Evolutionary conservation across 2,113 vertebrate species (phyloP).

Genomic region (Condylura cristata): DNA sequence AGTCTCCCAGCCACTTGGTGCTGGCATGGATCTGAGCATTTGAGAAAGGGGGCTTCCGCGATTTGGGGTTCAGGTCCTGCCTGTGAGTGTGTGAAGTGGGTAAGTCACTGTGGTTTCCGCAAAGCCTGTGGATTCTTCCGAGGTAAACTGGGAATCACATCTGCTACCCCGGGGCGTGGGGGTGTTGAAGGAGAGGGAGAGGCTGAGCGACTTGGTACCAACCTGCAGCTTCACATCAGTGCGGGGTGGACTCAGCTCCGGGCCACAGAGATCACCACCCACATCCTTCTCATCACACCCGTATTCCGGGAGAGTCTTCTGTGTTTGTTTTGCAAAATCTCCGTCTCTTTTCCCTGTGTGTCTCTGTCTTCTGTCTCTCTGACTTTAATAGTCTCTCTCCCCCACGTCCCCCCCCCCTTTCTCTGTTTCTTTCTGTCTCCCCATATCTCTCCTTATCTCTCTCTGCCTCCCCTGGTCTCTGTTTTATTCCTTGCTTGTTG

Average conservation of each 20-base stretch:
- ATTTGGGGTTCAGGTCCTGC: background rate
- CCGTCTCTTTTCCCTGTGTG: too few species aligned
- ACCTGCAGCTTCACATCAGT: rapidly evolving
- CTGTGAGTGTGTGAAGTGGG: background rate
- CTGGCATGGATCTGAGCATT: background rate
- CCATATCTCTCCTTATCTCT: too few species aligned
- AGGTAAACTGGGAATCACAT: background rate
- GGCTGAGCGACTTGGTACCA: background rate
- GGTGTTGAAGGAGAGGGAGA: background rate
- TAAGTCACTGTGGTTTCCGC: background rate
- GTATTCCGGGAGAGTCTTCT: background rate
- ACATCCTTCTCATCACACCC: background rate
- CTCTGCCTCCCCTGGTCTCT: too few species aligned
- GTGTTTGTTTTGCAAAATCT: background rate
- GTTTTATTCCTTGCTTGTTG: too few species aligned
- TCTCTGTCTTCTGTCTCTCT: too few species aligned
- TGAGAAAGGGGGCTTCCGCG: background rate
- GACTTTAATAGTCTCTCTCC: background rate
- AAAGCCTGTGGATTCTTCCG: background rate
- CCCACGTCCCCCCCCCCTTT: background rate
- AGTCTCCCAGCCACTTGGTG: background rate
- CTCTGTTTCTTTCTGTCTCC: background rate
- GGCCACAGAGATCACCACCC: too few species aligned
- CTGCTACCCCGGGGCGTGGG: background rate
- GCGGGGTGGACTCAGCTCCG: background rate